A percentile compares a stretch with the other conserved stretches of the same genome.
Conservation (phyloP, 2,797 vertebrate genomes). For the Phrynocephalus forsythii region DNA sequence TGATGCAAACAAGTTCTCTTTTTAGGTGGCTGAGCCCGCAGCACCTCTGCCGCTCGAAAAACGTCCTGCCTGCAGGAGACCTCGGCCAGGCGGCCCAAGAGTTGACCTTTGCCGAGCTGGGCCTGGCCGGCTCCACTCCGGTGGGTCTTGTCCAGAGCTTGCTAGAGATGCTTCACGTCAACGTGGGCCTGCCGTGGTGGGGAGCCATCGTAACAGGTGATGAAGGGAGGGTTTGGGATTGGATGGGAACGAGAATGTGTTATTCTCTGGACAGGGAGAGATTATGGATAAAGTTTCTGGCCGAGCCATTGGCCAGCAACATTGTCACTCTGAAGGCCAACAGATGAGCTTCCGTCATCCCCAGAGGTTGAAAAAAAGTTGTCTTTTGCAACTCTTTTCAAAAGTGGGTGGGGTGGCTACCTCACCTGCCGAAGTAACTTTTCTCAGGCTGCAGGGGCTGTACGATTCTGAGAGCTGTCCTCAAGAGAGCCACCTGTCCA, state of each 20-base stretch:
- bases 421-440: no score
- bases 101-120: constrained; percentile 83
- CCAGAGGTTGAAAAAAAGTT: no score
- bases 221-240: constrained; percentile 63
- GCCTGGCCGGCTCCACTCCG: constrained; percentile 83
- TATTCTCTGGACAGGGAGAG: no score
- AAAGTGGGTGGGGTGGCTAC: no score
- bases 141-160: constrained; percentile 88
- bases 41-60: constrained; percentile 57
- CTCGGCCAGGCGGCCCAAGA: constrained; percentile 78
- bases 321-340: no score
- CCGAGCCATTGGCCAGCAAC: no score
- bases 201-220: constrained; percentile 89
- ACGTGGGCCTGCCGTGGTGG: constrained; percentile 91
- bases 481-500: no score
- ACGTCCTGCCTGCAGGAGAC: constrained; percentile 46
- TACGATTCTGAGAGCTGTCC: no score
- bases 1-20: not conserved
- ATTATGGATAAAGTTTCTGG: not conserved
- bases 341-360: no score
- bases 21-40: constrained; percentile 1
- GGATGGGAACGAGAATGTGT: accelerated
- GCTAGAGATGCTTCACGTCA: constrained; percentile 85
- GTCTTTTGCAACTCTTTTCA: no score
- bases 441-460: no score